These are phyloP conservation scores for Meteorus sp. DNA, from an alignment of 1,140 invertebrate genomes.

Conservation along the genomic window DNA sequence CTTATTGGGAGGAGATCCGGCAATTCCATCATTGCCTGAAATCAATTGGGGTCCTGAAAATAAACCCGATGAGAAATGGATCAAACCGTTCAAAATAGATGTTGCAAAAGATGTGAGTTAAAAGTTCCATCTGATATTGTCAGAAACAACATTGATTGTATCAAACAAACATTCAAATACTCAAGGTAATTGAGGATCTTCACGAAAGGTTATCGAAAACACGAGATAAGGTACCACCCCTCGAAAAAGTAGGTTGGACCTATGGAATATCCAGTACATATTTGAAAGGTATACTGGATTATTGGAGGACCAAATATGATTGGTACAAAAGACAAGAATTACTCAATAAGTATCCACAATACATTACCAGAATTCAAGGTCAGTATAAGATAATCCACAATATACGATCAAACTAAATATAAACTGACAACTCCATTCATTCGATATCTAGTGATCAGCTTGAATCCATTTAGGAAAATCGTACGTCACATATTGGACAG, in stretches of 20 bases:
- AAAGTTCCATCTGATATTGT: not conserved
- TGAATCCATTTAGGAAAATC: not conserved
- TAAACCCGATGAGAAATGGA: constrained; percentile 45
- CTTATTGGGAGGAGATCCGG: no score
- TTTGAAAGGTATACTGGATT: constrained; percentile 65
- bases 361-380: constrained; percentile 68
- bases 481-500: not conserved
- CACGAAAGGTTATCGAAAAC: constrained; percentile 47
- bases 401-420: no score
- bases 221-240: constrained; percentile 55
- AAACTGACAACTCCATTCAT: no score
- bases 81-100: constrained; percentile 59
- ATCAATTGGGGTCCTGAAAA: constrained; percentile 57
- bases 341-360: constrained; percentile 76
- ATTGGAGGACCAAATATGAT: constrained; percentile 75
- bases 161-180: constrained; percentile 5
- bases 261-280: constrained; percentile 72
- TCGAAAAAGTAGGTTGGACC: constrained; percentile 64
- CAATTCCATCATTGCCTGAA: no score
- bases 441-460: no score
- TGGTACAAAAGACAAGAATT: constrained; percentile 67
- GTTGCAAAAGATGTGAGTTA: constrained; percentile 46
- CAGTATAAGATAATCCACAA: constrained; percentile 48
- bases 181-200: constrained; percentile 52
- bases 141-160: not conserved